Conservation (phyloP, 2,113 vertebrate genomes). For the Oryctolagus cuniculus region mOryCun1.1 NC_091435.1:80248501-80249000, state of each 20-base stretch:
- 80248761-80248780: slow-evolving; percentile 13
- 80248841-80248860: slow-evolving; percentile 28
- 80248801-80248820: neutral
- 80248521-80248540: slow-evolving; percentile 61
- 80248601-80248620: neutral
- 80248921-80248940: slow-evolving; percentile 35
- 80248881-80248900: neutral
- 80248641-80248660: neutral
- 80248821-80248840: slow-evolving; percentile 39
- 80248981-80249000: neutral
- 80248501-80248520: neutral
- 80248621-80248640: slow-evolving; percentile 26
- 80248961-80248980: neutral
- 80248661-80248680: slow-evolving; percentile 26
- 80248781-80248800: neutral
- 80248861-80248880: neutral
- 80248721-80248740: neutral
- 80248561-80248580: slow-evolving; percentile 33
- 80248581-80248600: slow-evolving; percentile 27
- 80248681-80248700: neutral
- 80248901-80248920: slow-evolving; percentile 51
- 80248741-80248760: neutral
- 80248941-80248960: neutral
- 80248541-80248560: slow-evolving; percentile 60
- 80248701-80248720: neutral